Percentiles rank a stretch among this genome's conserved stretches.
Evolutionary conservation across 2,888 invertebrate genomes (phyloP).

Genomic region (Drymonia ruficornis): DNA sequence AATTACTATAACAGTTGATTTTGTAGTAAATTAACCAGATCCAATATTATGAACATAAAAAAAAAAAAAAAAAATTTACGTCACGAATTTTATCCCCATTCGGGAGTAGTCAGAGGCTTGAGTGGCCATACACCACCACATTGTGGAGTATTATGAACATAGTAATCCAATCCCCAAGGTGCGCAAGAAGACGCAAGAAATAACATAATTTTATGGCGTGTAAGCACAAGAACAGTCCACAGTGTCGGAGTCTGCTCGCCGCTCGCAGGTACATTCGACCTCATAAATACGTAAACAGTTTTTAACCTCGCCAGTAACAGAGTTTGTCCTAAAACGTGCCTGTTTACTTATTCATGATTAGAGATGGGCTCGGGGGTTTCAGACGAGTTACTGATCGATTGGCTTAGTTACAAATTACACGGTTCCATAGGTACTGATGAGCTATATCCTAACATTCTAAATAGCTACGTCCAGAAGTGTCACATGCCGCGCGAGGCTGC

Average conservation of each 20-base stretch:
- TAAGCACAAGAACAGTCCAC: background rate
- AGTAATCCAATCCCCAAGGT: background rate
- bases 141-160: too few relatives aligned
- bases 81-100: too few relatives aligned
- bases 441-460: too few relatives aligned
- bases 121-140: too few relatives aligned
- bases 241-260: background rate
- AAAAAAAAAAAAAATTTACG: too few relatives aligned
- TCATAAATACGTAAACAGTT: background rate
- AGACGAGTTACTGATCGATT: background rate
- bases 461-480: too few relatives aligned
- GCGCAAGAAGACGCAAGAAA: background rate
- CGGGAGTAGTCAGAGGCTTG: too few relatives aligned
- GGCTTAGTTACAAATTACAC: background rate
- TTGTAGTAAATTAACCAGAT: too few relatives aligned
- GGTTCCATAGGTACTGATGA: background rate
- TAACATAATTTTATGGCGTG: background rate
- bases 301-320: slow-evolving; percentile 1
- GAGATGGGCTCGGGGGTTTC: slow-evolving; percentile 1
- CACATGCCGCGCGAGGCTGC: too few relatives aligned
- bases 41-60: too few relatives aligned
- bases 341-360: background rate
- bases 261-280: background rate
- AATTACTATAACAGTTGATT: too few relatives aligned
- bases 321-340: background rate